Base-by-base conservation (phyloP, 2,888 invertebrate genomes). In the Thymelicus lineola region DNA sequence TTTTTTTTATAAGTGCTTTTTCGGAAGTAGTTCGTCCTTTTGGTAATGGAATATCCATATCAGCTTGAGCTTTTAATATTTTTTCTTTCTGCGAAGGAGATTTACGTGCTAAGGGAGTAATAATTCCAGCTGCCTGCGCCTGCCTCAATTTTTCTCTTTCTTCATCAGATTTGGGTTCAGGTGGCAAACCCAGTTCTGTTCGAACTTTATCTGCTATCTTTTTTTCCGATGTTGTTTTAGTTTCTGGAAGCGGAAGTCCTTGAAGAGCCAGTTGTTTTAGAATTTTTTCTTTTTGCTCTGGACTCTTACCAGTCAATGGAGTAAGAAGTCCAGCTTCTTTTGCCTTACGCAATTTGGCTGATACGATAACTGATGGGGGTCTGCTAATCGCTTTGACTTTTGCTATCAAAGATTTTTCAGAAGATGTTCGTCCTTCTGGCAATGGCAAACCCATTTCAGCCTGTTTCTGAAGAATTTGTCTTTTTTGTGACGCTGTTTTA, bases 61-160 rank as follows among this genome's bases (percentile, higher is more conserved):
- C 74, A 3, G 76, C 77, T 60, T 76, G 73, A 6, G 59, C 73
- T 58, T 58, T 70, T 45, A 83, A 53, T 35, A 81, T 73, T 10
- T 78, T 79, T 68, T 80, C 79, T 66, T 80, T 83, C 46, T 82
- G 60, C 5, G 72, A 35, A 0, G 72, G 9, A 6, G 79, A 36
- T 73, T 82, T 79, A 0, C 81, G 81, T 75, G 80, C 80, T n/a
- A 82, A 53, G 0, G 82, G 82, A 1, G 73, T 72, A 12, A 77
- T 71, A 7, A 79, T 28, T 1, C 77, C 82, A n/a, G 75, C 79
- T n/a, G 73, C 75, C n/a, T 72, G 48, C 12, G 82, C 80, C 69
- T 79, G 72, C 1, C 73, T 61, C 71, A 77, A 69, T 70, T 78
- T 77, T 66, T 74, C 74, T 77, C 69, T 80, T 70, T 74, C 73